Base-by-base conservation (phyloP, 2,797 vertebrate species). In the Pampus argenteus region DNA sequence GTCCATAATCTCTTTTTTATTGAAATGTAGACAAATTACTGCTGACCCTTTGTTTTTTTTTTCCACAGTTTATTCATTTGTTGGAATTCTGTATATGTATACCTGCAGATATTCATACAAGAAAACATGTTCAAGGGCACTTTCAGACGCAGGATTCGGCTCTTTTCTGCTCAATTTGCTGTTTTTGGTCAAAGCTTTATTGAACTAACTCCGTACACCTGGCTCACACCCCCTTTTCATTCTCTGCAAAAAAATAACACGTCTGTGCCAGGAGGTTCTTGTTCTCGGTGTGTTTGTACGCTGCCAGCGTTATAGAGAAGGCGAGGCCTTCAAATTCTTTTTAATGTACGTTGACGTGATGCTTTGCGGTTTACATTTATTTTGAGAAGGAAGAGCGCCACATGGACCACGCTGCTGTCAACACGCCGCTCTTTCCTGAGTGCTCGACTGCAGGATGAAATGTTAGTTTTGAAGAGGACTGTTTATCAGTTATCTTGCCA, bases 131-230 rank as follows among this genome's bases (percentile, higher is more conserved):
- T 71, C 62, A 74, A 63, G 58, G 79, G 55, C 58, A 34, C 71
- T 79, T 60, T 63, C 58, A 76, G 82, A 84, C 62, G 59, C 26
- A 47, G 57, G 11, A 22, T 48, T 82, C n/a, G 83, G 76, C 79
- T 56, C 55, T 59, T 77, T 60, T 68, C 70, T 18, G 66, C 79
- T 61, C 78, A 76, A 72, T 85, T 85, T 89, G 86, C 86, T 91
- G 74, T 91, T 90, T 88, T 91, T 90, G 90, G 89, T 91, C 56
- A 11, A 42, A 74, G 52, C 73, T 86, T 84, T 82, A 83, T 84
- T 88, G 72, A 79, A 84, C 82, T 79, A 67, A 57, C 55, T 83
- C 31, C 54, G 57, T 58, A 67, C 78, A 92, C 82, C 84, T 89
- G 89, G 89, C 87, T 86, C 80, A 57, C 84, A 18, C 85, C 69